Base-by-base conservation (phyloP, 2,888 invertebrate genomes). In the Stenichneumon culpator region DNA sequence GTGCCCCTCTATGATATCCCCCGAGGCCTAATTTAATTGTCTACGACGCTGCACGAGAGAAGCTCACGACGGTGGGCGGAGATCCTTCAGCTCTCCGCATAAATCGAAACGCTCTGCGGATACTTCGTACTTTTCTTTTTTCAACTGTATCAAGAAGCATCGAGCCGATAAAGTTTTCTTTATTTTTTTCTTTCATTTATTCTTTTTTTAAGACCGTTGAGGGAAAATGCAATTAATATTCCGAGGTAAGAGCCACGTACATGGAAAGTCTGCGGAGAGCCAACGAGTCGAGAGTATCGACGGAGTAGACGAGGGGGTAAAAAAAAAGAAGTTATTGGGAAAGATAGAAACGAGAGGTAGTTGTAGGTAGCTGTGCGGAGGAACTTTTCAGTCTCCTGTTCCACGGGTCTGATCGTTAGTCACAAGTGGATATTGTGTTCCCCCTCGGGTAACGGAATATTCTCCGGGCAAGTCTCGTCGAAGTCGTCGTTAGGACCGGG, bases 21-120 rank as follows among this genome's bases (percentile, higher is more conserved):
- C 83, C 36, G 60, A 75, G 85, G 75, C 67, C 75, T 83, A 83
- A 83, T 83, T 83, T 83, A 86, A 86, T 85, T 85, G 85, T 85
- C 79, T 63, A 70, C 50, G 52, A 52, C 28, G 72, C 25, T 79
- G 32, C 54, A n/a, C 14, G 16, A 14, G 54, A 28, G 39, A 32
- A 32, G 52, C 67, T 39, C 77, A 67, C n/a, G 32, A 19, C 52
- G 16, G 5, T 5, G 36, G 32, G 19, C 63, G 50, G 65, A 44
- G 36, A 67, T 36, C 16, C 52, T 50, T 75, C 50, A 5, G 25
- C 28, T 63, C 63, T 19, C 25, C 28, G 28, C 75, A 75, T 75
- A 75, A 75, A 75, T 75, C 75, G 75, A 75, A 65, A n/a, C 36
- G 50, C 19, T 75, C 32, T 25, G 50, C 52, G 9, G 25, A 75